Evolutionary conservation across 2,888 invertebrate genomes (phyloP), one percentile per base, ranked within the genome.

Genomic region (Isoperla grammatica): DNA sequence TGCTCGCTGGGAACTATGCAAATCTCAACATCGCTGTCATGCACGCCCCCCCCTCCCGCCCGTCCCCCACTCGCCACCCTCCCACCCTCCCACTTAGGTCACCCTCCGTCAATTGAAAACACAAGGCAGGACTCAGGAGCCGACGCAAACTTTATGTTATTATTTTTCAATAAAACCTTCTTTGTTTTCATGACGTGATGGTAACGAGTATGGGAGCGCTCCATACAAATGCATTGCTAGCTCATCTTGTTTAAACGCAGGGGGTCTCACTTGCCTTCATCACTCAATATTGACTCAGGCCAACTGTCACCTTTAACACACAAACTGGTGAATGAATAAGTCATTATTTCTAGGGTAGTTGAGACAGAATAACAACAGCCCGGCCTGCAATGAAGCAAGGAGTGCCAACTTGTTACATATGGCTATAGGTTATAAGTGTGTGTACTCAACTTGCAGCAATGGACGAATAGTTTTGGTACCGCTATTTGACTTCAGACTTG

Each of bases 91-190:
- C 45, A 9, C 17, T 13, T 45, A 15, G 15, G 15, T 8, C 45
- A 15, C 17, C 45, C 45, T 4, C 17, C 45, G 29, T 29, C 29
- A 29, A 29, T 29, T 29, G 29, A 29, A 29, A 29, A 8, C 29
- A 29, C 29, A 29, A 29, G 29, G 23, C 22, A 20, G 13, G 6
- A 22, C 12, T 22, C n/a, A 20, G 22, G 2, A 20, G 8, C 48
- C 19, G 22, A 48, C 48, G 48, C 48, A 8, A 48, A 48, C 48
- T 48, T 48, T 19, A 22, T 48, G 48, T 48, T 48, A 48, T 19
- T 48, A 48, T 20, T 48, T 48, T 48, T 48, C 48, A 42, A 15
- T 50, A 23, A 50, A 50, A 23, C 29, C 49, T 19, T 29, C 15
- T 50, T 50, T 50, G 49, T 50, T 17, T 50, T 29, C 13, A 6